These are phyloP conservation scores for Vanessa atalanta DNA, from an alignment of 1,140 invertebrate species.

Conservation along the genomic window DNA sequence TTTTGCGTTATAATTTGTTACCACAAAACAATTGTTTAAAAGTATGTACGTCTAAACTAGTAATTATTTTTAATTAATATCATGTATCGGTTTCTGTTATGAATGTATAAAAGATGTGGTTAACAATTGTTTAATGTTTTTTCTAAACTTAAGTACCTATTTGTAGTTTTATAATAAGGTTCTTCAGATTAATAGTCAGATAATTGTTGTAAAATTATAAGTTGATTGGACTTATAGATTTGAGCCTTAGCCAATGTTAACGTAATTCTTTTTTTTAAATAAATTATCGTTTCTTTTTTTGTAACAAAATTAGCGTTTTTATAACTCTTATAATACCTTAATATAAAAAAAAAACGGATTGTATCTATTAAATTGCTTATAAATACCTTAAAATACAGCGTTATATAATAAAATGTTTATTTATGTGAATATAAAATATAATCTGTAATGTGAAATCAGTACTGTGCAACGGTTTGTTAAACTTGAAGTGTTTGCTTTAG, in stretches of 20 bases:
- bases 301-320: no score
- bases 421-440: constrained; percentile 15
- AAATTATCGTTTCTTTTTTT: no score
- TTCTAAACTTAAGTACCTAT: no score
- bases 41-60: not conserved
- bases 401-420: constrained; percentile 13
- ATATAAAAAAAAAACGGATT: not conserved
- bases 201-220: no score
- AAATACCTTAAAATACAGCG: not conserved
- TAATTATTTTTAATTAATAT: not conserved
- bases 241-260: no score
- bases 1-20: constrained; percentile 1
- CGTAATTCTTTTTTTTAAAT: no score
- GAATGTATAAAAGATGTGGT: not conserved
- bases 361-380: not conserved
- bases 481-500: constrained; percentile 6
- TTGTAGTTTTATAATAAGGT: no score
- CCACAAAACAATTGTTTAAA: constrained; percentile 1
- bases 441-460: constrained; percentile 20
- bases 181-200: no score
- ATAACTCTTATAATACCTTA: no score
- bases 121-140: no score
- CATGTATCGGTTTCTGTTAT: not conserved
- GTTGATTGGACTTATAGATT: no score
- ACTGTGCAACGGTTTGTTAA: constrained; percentile 23